Conservation (phyloP, 2,113 vertebrate species). For the Lampris incognitus region DNA sequence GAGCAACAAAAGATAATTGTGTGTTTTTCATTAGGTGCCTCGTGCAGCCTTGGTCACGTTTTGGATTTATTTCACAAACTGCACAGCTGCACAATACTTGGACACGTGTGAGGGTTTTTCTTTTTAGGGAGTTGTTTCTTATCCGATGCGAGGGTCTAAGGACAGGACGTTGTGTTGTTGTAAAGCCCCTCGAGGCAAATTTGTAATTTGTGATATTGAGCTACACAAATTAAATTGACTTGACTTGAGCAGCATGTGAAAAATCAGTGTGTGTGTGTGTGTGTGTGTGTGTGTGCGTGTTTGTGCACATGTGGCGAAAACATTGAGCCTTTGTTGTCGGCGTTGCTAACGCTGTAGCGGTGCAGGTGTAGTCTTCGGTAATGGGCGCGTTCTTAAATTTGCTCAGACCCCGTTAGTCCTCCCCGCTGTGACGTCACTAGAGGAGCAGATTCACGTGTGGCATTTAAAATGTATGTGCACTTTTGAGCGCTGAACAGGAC, state of each 20-base stretch:
- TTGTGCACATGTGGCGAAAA: not conserved
- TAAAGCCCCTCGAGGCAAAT: too few relatives aligned
- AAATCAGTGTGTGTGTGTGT: not conserved
- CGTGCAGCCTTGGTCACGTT: not conserved
- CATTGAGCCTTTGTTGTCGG: not conserved
- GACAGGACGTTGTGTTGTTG: too few relatives aligned
- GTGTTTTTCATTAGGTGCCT: not conserved
- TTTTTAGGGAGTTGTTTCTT: too few relatives aligned
- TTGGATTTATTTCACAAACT: not conserved
- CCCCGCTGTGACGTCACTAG: too few relatives aligned
- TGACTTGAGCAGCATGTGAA: not conserved
- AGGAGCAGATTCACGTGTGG: not conserved
- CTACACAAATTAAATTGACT: too few relatives aligned
- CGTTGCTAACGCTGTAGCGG: not conserved
- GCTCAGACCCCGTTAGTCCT: not conserved
- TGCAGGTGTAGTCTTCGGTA: not conserved
- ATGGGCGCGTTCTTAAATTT: not conserved
- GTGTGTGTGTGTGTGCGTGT: not conserved
- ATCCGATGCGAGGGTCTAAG: too few relatives aligned
- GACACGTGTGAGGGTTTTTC: not conserved
- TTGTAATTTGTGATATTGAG: too few relatives aligned
- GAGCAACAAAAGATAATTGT: not conserved
- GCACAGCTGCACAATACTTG: not conserved
- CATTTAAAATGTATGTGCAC: constrained; percentile 1
- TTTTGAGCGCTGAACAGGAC: constrained; percentile 29